Conservation (phyloP, 2,888 invertebrate species). For the Sesia apiformis region DNA sequence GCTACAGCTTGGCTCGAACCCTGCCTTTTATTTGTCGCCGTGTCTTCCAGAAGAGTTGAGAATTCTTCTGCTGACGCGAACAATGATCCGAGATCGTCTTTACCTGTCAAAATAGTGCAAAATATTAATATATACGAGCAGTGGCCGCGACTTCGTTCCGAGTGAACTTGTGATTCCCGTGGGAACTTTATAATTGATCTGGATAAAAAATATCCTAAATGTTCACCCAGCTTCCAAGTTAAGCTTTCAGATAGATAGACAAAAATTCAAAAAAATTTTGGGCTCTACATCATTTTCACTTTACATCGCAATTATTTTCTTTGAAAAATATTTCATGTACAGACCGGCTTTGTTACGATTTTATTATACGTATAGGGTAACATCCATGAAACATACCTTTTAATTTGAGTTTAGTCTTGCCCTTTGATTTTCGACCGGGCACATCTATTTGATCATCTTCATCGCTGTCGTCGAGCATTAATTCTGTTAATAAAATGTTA, state of each 20-base stretch:
- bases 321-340: too few species aligned
- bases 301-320: too few species aligned
- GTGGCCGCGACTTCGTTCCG: not conserved
- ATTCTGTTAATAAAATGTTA: constrained; percentile 24
- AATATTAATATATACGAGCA: too few species aligned
- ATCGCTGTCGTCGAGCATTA: constrained; percentile 53
- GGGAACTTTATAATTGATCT: too few species aligned
- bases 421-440: constrained; percentile 38
- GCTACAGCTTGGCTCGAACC: constrained; percentile 80
- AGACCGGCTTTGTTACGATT: too few species aligned
- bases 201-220: too few species aligned
- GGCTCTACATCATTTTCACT: too few species aligned
- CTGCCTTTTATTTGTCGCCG: constrained; percentile 78
- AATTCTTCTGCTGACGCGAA: constrained; percentile 94
- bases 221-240: too few species aligned
- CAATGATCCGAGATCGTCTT: constrained; percentile 74
- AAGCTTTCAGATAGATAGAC: too few species aligned
- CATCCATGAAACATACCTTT: constrained; percentile 33
- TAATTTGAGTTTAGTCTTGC: constrained; percentile 38
- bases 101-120: constrained; percentile 26
- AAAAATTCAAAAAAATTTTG: too few species aligned
- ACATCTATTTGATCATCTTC: constrained; percentile 59
- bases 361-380: too few species aligned
- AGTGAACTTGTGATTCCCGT: too few species aligned
- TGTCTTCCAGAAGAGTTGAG: constrained; percentile 89